These are phyloP conservation scores for Nudaria mundana DNA, from an alignment of 2,888 invertebrate species.

Conservation along the genomic window DNA sequence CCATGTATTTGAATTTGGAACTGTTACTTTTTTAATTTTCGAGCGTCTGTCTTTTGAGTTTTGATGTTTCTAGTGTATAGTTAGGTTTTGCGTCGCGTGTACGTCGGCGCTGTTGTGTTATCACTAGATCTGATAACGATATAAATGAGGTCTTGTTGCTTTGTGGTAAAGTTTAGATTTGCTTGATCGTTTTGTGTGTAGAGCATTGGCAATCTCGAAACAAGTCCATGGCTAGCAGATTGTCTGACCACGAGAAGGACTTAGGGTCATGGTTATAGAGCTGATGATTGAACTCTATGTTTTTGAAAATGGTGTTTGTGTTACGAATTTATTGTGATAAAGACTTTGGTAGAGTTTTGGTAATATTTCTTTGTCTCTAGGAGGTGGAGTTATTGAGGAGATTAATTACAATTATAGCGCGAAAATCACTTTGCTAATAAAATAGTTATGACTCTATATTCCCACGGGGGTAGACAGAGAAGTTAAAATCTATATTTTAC, in stretches of 20 bases:
- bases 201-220: conserved; percentile 50
- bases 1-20: not conserved
- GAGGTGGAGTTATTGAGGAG: too few species aligned
- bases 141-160: conserved; percentile 44
- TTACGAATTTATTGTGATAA: too few species aligned
- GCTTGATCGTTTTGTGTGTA: conserved; percentile 20
- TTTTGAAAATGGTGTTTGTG: too few species aligned
- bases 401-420: too few species aligned
- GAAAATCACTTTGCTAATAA: too few species aligned
- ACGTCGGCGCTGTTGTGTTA: conserved; percentile 48
- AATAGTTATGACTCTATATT: too few species aligned
- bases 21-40: conserved; percentile 13
- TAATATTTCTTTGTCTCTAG: not conserved
- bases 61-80: too few species aligned
- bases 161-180: conserved; percentile 47
- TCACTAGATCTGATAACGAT: conserved; percentile 68
- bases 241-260: conserved; percentile 52
- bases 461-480: too few species aligned
- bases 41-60: too few species aligned
- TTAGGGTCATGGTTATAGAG: conserved; percentile 55
- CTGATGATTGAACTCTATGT: conserved; percentile 9
- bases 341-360: not conserved
- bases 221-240: conserved; percentile 66
- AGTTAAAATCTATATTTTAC: too few species aligned
- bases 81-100: too few species aligned